Percentiles rank a stretch among this genome's conserved stretches.
phyloP scores from a whole-genome alignment of 2,888 invertebrate species.

The Leptopterna dolabrata region DNA sequence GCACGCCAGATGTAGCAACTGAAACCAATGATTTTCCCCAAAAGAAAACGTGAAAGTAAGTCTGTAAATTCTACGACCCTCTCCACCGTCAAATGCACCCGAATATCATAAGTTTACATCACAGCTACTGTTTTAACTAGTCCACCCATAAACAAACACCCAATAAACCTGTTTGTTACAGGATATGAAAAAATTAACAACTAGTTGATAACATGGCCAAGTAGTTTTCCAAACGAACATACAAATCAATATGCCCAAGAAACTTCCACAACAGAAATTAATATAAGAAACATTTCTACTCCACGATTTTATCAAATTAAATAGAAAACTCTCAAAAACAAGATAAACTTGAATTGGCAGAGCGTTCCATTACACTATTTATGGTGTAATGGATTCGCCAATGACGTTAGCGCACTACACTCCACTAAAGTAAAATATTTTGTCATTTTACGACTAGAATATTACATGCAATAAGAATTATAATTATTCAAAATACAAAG shows the following conservation, averaged over 20 bases:
- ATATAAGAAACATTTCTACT: neutral
- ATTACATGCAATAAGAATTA: neutral
- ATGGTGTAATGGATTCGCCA: neutral
- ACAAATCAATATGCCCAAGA: neutral
- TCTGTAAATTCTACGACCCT: no score
- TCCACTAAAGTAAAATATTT: neutral
- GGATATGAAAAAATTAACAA: neutral
- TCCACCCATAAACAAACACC: neutral
- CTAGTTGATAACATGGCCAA: neutral
- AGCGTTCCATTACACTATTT: neutral
- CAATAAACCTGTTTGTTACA: neutral
- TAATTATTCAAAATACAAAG: conserved; percentile 9
- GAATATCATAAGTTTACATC: no score
- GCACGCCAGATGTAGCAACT: no score
- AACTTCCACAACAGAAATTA: neutral
- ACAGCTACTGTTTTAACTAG: neutral
- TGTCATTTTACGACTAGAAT: conserved; percentile 33
- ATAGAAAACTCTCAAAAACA: neutral
- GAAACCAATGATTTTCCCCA: no score
- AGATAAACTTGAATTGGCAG: neutral
- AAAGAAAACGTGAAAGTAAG: no score
- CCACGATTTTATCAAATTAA: neutral
- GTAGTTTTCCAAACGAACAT: neutral
- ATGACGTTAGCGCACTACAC: neutral
- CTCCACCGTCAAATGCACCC: no score